A percentile compares a stretch with the other conserved stretches of the same genome.
Conservation (phyloP, 2,113 vertebrate genomes). For the Telmatochromis brichardi region DNA sequence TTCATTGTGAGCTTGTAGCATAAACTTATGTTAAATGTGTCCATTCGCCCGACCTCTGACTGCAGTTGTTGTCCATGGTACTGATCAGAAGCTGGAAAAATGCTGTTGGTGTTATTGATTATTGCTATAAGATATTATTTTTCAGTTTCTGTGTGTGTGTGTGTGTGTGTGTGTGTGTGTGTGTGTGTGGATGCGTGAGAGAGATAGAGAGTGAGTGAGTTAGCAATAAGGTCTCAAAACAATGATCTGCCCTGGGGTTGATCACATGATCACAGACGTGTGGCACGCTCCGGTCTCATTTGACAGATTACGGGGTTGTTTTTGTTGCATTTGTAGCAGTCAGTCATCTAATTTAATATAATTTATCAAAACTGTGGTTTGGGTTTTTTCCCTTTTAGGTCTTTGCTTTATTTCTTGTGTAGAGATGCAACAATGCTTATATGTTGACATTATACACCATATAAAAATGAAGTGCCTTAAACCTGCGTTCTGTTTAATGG, state of each 20-base stretch:
- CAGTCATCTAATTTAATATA: neutral
- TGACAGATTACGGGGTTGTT: neutral
- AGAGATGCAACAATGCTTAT: neutral
- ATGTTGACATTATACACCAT: neutral
- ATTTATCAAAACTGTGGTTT: neutral
- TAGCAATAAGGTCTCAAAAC: neutral
- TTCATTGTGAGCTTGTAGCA: neutral
- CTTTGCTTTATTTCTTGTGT: neutral
- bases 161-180: neutral
- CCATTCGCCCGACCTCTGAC: neutral
- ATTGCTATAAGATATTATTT: neutral
- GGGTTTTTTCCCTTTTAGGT: neutral
- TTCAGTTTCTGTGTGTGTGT: neutral
- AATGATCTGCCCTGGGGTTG: neutral
- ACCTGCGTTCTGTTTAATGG: neutral
- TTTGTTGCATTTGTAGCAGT: neutral
- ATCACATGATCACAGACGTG: neutral
- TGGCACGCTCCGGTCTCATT: neutral
- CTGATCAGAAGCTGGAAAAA: neutral
- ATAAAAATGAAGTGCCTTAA: neutral
- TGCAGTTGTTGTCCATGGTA: neutral
- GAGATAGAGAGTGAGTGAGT: neutral
- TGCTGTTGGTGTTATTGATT: neutral
- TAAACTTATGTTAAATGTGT: neutral
- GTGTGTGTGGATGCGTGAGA: neutral